These are phyloP conservation scores for Dicerorhinus sumatrensis DNA, from an alignment of 2,113 vertebrate species.

Conservation along the genomic window DNA sequence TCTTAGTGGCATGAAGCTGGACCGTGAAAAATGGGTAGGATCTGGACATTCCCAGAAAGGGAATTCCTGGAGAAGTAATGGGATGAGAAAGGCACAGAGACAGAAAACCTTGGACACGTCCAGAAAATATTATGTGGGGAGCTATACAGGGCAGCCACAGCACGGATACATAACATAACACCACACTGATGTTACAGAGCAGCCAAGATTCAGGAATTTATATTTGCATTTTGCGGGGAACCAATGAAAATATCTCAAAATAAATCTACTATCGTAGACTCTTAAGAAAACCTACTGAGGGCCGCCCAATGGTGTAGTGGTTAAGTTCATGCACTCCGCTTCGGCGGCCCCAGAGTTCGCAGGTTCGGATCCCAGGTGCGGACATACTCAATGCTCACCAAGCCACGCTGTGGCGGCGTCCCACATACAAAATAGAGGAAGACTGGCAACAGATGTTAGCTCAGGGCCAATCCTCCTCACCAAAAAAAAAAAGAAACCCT, in stretches of 20 bases:
- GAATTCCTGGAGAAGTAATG: constrained; percentile 11
- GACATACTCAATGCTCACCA: no score
- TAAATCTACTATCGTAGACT: background rate
- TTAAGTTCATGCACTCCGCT: no score
- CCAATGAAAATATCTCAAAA: background rate
- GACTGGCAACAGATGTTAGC: no score
- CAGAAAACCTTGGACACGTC: background rate
- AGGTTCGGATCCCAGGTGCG: no score
- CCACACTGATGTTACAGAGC: background rate
- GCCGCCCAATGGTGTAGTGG: no score
- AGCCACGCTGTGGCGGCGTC: no score
- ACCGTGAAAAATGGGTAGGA: background rate
- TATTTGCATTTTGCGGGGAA: background rate
- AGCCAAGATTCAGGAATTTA: background rate
- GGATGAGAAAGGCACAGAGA: background rate
- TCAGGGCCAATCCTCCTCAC: no score
- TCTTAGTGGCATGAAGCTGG: background rate
- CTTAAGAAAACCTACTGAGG: background rate
- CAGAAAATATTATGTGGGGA: background rate
- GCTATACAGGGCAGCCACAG: background rate
- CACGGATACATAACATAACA: background rate
- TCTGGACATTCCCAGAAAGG: background rate
- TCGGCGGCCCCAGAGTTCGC: no score
- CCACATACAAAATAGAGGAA: no score
- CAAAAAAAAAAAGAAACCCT: no score